phyloP scores from a whole-genome alignment of 2,888 invertebrate genomes.

The Leptinotarsa rubiginosa region DNA sequence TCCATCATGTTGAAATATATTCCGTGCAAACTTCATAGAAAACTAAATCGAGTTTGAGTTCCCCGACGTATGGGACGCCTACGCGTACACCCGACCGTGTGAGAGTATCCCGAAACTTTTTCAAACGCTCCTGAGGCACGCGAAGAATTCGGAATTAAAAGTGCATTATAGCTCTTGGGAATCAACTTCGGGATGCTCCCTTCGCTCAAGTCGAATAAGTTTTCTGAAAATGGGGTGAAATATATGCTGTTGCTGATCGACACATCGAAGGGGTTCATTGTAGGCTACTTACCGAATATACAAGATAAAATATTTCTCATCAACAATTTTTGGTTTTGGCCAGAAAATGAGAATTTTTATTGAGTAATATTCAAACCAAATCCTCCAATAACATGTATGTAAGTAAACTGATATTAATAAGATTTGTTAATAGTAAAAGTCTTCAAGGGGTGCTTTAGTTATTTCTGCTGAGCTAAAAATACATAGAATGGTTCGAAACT shows the following conservation, averaged over 20 bases:
- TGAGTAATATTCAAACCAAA: too few species aligned
- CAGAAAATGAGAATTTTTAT: too few species aligned
- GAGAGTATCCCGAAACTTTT: slow-evolving; percentile 26
- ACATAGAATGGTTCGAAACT: too few species aligned
- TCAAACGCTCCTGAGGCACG: slow-evolving; percentile 26
- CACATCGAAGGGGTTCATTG: not conserved
- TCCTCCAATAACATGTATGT: too few species aligned
- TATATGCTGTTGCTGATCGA: not conserved
- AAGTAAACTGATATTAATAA: too few species aligned
- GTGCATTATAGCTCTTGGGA: slow-evolving; percentile 35
- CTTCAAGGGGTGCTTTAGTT: too few species aligned
- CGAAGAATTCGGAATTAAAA: slow-evolving; percentile 38
- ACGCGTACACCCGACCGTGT: slow-evolving; percentile 9
- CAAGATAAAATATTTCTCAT: too few species aligned
- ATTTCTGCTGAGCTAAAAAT: too few species aligned
- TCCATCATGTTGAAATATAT: slow-evolving; percentile 4
- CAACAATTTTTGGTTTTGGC: too few species aligned
- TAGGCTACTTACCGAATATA: too few species aligned
- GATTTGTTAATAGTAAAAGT: too few species aligned
- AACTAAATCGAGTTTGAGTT: slow-evolving; percentile 14
- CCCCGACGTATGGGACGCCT: slow-evolving; percentile 6
- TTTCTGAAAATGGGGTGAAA: not conserved
- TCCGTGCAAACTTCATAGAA: slow-evolving; percentile 3
- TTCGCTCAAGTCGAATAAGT: slow-evolving; percentile 17
- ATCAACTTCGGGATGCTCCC: slow-evolving; percentile 11